phyloP scores from a whole-genome alignment of 2,888 invertebrate genomes.

The Margaritifera margaritifera region DNA sequence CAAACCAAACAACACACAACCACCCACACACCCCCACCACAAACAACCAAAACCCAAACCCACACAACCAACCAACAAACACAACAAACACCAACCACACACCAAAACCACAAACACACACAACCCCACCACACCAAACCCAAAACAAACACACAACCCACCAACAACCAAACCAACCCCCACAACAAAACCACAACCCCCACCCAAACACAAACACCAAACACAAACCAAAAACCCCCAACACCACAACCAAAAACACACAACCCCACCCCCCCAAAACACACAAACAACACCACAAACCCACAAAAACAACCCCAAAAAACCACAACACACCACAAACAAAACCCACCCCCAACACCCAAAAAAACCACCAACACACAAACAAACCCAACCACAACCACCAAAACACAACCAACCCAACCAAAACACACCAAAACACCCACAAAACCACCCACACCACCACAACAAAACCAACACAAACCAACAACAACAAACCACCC shows the following conservation, averaged over 20 bases:
- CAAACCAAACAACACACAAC: not conserved
- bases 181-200: not conserved
- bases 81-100: not conserved
- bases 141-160: not conserved
- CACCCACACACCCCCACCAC: not conserved
- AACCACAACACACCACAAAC: not conserved
- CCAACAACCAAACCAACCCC: not conserved
- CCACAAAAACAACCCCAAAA: not conserved
- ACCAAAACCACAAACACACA: not conserved
- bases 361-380: not conserved
- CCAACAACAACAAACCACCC: not conserved
- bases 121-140: not conserved
- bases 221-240: not conserved
- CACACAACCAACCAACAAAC: not conserved
- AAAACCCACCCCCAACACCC: not conserved
- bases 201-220: not conserved
- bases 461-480: not conserved
- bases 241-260: not conserved
- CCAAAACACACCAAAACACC: not conserved
- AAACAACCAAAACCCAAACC: not conserved
- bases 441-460: not conserved
- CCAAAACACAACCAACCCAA: not conserved
- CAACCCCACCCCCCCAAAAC: not conserved
- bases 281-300: not conserved
- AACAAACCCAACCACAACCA: not conserved